phyloP scores from a whole-genome alignment of 37 sponge, comb jelly and placozoan genomes.

The Beroe forskalii region DNA sequence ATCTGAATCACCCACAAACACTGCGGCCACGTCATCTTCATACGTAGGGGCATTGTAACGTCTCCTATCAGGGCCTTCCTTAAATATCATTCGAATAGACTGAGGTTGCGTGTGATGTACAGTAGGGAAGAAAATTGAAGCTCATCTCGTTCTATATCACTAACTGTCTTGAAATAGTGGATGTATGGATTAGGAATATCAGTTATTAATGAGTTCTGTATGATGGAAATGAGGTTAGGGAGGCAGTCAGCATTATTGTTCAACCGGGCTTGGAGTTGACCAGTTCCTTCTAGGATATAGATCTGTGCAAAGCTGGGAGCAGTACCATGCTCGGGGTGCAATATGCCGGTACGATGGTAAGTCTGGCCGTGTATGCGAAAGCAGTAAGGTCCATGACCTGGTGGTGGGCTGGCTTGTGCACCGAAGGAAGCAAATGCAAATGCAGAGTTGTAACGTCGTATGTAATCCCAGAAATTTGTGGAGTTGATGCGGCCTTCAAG shows the following conservation, averaged over 20 bases:
- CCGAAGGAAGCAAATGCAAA: too few relatives aligned
- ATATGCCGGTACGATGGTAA: too few relatives aligned
- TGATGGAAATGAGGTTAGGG: background rate
- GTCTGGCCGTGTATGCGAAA: too few relatives aligned
- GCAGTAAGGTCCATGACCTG: too few relatives aligned
- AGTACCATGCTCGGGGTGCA: background rate
- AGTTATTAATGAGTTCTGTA: background rate
- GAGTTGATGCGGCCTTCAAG: too few relatives aligned
- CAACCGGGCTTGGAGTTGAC: background rate
- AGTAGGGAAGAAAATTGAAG: background rate
- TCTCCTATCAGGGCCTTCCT: too few relatives aligned
- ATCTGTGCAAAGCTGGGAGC: background rate
- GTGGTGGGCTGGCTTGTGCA: background rate
- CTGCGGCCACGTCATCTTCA: constrained; percentile 40
- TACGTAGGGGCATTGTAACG: background rate
- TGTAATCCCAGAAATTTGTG: too few relatives aligned
- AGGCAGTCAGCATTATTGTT: constrained; percentile 8
- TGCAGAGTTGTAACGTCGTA: constrained; percentile 6
- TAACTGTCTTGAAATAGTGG: background rate
- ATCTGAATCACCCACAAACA: too few relatives aligned
- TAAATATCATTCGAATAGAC: background rate
- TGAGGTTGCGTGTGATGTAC: background rate
- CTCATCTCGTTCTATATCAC: background rate
- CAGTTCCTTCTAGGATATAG: constrained; percentile 10
- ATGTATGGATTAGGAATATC: constrained; percentile 1